Evolutionary conservation across 2,113 vertebrate species (phyloP).

Genomic region (Colius striatus): DNA sequence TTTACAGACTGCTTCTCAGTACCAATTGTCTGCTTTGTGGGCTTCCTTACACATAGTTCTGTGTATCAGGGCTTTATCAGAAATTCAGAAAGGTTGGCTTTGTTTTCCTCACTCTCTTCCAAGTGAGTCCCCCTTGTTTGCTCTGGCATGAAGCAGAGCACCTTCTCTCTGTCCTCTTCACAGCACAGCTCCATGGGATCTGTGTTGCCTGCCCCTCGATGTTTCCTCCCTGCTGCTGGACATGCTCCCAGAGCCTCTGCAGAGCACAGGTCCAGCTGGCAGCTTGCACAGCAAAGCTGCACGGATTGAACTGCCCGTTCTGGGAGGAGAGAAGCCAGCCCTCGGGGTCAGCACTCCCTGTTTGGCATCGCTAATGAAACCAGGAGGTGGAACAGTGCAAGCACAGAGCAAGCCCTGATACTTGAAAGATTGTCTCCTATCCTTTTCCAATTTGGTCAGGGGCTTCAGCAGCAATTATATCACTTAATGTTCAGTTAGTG

Average conservation of each 20-base stretch:
- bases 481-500: constrained; percentile 13
- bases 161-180: background rate
- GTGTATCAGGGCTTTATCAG: background rate
- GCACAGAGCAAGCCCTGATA: background rate
- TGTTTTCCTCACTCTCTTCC: background rate
- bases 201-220: rapidly evolving
- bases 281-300: background rate
- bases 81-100: background rate
- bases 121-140: background rate
- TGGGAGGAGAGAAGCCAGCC: background rate
- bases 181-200: background rate
- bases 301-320: background rate
- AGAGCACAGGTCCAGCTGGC: background rate
- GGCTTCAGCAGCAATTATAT: background rate
- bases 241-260: background rate
- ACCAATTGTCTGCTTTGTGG: background rate
- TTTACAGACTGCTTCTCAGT: background rate
- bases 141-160: background rate
- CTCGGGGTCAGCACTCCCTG: background rate
- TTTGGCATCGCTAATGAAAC: background rate
- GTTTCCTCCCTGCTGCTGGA: background rate
- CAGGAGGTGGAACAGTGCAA: background rate
- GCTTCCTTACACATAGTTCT: background rate
- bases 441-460: background rate
- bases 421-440: background rate